Evolutionary conservation across 2,888 invertebrate species (phyloP), one percentile per base, ranked within the genome.

Genomic region (Napeogenes sylphis): DNA sequence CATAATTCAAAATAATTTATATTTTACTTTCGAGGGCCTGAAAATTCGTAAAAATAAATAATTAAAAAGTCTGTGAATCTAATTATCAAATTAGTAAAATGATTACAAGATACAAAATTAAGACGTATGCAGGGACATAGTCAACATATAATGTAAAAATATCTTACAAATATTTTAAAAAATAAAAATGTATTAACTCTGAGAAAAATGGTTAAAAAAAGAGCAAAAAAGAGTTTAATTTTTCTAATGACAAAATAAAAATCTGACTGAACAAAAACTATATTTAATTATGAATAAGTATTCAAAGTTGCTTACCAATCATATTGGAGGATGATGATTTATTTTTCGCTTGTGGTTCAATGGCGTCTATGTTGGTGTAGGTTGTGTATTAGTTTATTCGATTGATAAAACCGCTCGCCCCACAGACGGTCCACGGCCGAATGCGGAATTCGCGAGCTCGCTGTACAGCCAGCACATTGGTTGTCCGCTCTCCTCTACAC

Each of bases 311-410:
- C 90, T 90, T 76, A 90, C 90, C 89, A 80, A 90, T 90, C 90
- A 90, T 90, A 73, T 79, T 83, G 72, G 82, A 81, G 80, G 81
- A 80, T 81, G 82, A 81, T 80, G 81, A 80, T 81, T 76, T 74
- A 69, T 71, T 76, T 70, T 72, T 72, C 73, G 75, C 75, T 71
- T 73, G 74, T 73, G 80, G 84, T 79, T 76, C 85, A 90, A 90
- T 85, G 81, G 79, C 78, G 84, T 83, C 79, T 80, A 80, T 90
- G 90, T 90, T 90, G 90, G 79, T 80, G 89, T 90, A 90, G 90
- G 90, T 90, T 90, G 82, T 80, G 87, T 76, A 81, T 79, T 76
- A 35, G 78, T 73, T 73, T 73, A 67, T 68, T 71, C 72, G 73
- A 71, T 72, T 68, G 62, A 73, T 68, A 75, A 77, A 76, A 75